A percentile compares a stretch with the other conserved stretches of the same genome.
Evolutionary conservation across 1,140 invertebrate species (phyloP).

Genomic region (Drosophila gunungcola): DNA sequence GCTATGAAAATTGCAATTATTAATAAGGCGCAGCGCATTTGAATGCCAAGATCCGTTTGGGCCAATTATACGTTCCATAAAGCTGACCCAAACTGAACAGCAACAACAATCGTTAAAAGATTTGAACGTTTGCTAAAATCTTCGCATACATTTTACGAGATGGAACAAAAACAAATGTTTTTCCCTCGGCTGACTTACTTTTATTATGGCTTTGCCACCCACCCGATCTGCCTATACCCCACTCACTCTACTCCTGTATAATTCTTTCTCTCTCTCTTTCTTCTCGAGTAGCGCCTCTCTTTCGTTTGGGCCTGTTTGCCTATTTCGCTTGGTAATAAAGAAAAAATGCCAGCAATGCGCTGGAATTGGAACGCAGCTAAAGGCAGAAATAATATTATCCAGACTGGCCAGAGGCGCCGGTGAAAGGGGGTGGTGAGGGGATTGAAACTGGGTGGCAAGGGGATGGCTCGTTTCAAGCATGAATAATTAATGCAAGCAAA

Average conservation of each 20-base stretch:
- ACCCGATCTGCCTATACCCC: conserved; percentile 24
- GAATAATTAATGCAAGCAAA: conserved; percentile 69
- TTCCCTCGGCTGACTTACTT: conserved; percentile 64
- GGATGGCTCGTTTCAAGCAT: conserved; percentile 34
- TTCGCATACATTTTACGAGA: conserved; percentile 78
- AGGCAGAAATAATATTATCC: conserved; percentile 42
- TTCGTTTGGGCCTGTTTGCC: conserved; percentile 5
- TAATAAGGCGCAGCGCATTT: conserved; percentile 75
- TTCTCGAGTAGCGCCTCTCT: background rate
- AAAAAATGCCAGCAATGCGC: conserved; percentile 76
- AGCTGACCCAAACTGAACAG: conserved; percentile 53
- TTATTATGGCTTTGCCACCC: conserved; percentile 71
- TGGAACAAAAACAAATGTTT: conserved; percentile 79
- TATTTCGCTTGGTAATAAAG: conserved; percentile 44
- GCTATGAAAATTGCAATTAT: conserved; percentile 60
- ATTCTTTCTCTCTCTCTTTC: background rate
- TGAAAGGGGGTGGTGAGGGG: background rate
- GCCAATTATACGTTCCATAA: conserved; percentile 78
- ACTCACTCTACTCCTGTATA: background rate
- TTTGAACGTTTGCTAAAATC: conserved; percentile 37
- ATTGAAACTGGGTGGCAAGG: background rate
- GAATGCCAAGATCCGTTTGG: conserved; percentile 63
- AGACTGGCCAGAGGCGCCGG: conserved; percentile 31
- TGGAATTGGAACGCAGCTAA: conserved; percentile 71
- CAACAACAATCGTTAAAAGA: conserved; percentile 25